Percentiles rank a stretch among this genome's conserved stretches.
Conservation (phyloP, 37 sponge, comb jelly and placozoan species). For the Axinella damicornis region DNA sequence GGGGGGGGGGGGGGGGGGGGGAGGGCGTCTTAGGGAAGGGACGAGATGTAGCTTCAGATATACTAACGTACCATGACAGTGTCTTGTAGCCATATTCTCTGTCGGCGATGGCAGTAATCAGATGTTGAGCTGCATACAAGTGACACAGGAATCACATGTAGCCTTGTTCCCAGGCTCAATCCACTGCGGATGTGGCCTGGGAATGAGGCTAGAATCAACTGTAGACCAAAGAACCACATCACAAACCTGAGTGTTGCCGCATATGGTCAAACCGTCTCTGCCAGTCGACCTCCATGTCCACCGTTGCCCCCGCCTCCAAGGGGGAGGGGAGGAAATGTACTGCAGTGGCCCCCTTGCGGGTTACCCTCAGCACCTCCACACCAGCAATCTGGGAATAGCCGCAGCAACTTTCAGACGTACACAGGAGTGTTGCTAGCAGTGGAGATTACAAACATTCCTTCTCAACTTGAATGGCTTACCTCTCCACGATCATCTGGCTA, state of each 20-base stretch:
- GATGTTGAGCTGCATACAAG: conserved; percentile 84
- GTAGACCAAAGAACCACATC: background rate
- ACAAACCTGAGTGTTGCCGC: conserved; percentile 96
- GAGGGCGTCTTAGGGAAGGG: background rate
- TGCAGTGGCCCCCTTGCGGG: conserved; percentile 74
- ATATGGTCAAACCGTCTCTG: conserved; percentile 96
- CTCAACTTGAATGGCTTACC: conserved; percentile 42
- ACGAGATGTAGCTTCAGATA: background rate
- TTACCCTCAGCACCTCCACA: conserved; percentile 77
- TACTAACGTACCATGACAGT: conserved; percentile 78
- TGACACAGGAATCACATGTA: no score
- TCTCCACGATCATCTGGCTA: conserved; percentile 90
- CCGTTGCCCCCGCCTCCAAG: conserved; percentile 70
- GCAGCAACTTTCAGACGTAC: no score
- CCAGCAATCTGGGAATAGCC: conserved; percentile 47
- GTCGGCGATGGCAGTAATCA: conserved; percentile 94
- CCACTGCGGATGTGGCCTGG: no score
- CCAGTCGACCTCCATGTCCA: conserved; percentile 88
- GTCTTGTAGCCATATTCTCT: conserved; percentile 87
- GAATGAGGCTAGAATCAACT: no score
- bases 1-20: background rate
- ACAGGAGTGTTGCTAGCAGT: no score
- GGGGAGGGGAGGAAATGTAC: conserved; percentile 72
- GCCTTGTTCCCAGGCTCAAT: background rate
- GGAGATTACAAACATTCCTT: no score